Evolutionary conservation across 2,113 vertebrate species (phyloP), one percentile per base, ranked within the genome.

Genomic region (Galbula dea): DNA sequence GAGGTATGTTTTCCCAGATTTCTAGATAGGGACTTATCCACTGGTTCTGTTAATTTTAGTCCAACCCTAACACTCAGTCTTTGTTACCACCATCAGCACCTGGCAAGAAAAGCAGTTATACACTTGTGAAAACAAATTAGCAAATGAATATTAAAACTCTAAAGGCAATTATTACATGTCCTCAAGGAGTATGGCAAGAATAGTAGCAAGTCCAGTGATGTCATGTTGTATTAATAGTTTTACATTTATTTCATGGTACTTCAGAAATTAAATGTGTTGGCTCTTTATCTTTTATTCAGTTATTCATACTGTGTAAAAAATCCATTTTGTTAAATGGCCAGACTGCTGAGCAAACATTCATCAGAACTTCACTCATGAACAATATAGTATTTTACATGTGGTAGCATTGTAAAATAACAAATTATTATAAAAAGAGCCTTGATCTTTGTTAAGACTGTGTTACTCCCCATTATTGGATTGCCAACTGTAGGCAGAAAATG

Each of bases 321-420:
- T 61, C 2, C 3, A 6, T 81, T 78, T 86, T 65, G 34, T 52
- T 63, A 82, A 26, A 21, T 23, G 90, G 24, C 21, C 48, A 94
- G 45, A 65, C 62, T 73, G 10, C 41, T 41, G 34, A 82, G 26
- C 14, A 61, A 73, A 48, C 36, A 45, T 83, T 88, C 80, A 39
- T 86, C 36, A 66, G 41, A 67, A 45, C 20, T 88, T 84, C n/a
- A 58, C 4, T 58, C 22, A 52, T 2, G 7, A 92, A 43, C 17
- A 87, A 54, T 86, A 78, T 92, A 72, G 61, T 86, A 76, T 82
- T 90, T 93, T 65, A 79, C 88, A 65, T 87, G 41, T 90, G 46
- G 71, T 62, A 62, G 14, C 79, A 57, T 11, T 76, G 41, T 86
- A 82, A 90, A 79, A 68, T 34, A 83, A 69, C 30, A 89, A 86